Conservation (phyloP, 2,888 invertebrate genomes). For the Malthinus seriepunctatus region DNA sequence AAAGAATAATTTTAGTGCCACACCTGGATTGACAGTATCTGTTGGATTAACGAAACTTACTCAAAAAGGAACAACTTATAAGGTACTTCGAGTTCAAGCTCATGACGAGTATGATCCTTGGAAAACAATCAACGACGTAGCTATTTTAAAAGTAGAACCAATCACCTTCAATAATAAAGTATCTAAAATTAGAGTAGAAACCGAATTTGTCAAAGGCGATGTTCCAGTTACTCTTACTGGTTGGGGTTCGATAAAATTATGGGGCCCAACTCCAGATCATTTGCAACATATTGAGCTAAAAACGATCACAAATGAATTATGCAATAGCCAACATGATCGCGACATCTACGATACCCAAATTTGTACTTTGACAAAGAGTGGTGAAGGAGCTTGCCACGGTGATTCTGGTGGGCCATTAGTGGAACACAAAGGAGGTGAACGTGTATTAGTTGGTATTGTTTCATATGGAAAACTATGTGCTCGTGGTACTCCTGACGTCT, state of each 20-base stretch:
- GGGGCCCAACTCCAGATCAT: neutral
- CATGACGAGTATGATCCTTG: too few species aligned
- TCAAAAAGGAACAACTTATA: too few species aligned
- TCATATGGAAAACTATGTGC: neutral
- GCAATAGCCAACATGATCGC: neutral
- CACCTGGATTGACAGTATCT: too few species aligned
- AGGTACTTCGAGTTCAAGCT: too few species aligned
- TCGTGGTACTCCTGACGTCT: neutral
- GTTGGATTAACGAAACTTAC: too few species aligned
- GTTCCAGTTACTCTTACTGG: neutral
- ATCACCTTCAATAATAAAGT: conserved; percentile 24
- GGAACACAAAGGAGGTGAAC: neutral
- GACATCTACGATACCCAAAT: neutral
- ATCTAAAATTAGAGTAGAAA: conserved; percentile 14
- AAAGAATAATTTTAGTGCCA: too few species aligned
- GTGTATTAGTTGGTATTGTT: neutral
- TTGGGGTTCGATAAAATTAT: neutral
- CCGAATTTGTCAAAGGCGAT: conserved; percentile 16
- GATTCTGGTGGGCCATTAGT: conserved; percentile 3
- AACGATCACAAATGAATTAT: neutral
- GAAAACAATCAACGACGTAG: conserved; percentile 26
- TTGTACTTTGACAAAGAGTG: neutral
- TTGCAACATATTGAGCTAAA: neutral
- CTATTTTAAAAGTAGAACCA: conserved; percentile 27
- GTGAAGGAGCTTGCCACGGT: neutral